phyloP scores from a whole-genome alignment of 2,113 vertebrate genomes.

The Chlorodrepanis virens region DNA sequence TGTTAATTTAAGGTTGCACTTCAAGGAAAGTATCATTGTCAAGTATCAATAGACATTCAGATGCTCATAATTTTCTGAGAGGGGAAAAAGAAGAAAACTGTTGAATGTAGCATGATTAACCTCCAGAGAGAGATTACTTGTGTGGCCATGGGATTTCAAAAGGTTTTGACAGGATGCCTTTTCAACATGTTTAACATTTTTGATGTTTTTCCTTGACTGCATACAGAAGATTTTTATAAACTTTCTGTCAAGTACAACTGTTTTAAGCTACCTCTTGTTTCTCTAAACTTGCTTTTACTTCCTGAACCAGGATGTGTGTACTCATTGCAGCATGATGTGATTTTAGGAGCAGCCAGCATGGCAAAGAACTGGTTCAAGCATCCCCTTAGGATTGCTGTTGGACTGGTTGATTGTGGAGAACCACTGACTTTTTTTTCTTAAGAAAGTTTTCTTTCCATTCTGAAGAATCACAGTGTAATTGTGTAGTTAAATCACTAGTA shows the following conservation, averaged over 20 bases:
- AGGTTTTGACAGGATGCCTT: not conserved
- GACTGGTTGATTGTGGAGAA: not conserved
- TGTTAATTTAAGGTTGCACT: not conserved
- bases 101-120: not conserved
- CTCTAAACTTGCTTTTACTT: not conserved
- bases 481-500: not conserved
- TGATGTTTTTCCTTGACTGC: not conserved
- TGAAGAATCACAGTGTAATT: not conserved
- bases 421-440: not conserved
- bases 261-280: not conserved
- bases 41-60: not conserved
- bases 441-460: not conserved
- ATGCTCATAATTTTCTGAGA: not conserved
- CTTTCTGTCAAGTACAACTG: not conserved
- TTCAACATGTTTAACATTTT: not conserved
- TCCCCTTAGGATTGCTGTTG: not conserved
- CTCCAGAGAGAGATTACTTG: not conserved
- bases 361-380: not conserved
- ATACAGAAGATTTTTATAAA: not conserved
- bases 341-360: not conserved
- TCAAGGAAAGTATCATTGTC: not conserved
- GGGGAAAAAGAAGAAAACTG: not conserved
- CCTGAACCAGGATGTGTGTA: not conserved
- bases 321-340: not conserved
- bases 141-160: not conserved